Evolutionary conservation across 2,113 vertebrate genomes (phyloP).

Genomic region (Hippocampus barbouri): DNA sequence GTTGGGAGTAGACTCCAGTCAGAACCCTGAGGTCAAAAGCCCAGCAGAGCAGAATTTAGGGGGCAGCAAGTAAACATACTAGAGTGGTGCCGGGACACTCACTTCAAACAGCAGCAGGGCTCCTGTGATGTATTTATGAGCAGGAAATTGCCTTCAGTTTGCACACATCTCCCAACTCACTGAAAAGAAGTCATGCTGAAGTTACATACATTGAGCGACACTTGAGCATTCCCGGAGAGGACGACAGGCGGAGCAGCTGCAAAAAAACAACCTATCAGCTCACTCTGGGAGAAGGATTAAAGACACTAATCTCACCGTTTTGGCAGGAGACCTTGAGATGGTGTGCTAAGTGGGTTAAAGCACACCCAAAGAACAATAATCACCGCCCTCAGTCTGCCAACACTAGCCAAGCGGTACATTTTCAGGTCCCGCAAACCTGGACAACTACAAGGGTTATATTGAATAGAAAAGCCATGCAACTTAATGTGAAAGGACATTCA

Average conservation of each 20-base stretch:
- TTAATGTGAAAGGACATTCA: slow-evolving; percentile 15
- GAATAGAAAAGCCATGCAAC: slow-evolving; percentile 21
- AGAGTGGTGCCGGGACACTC: slow-evolving; percentile 25
- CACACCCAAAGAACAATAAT: slow-evolving; percentile 64
- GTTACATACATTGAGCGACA: neutral
- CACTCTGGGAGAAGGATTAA: slow-evolving; percentile 66
- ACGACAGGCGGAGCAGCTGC: slow-evolving; percentile 40
- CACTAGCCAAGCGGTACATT: slow-evolving; percentile 35
- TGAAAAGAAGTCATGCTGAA: slow-evolving; percentile 3
- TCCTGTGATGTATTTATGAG: slow-evolving; percentile 43
- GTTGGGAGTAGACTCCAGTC: slow-evolving; percentile 37
- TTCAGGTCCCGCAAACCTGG: slow-evolving; percentile 33
- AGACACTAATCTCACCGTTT: slow-evolving; percentile 66
- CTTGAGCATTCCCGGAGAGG: slow-evolving; percentile 27
- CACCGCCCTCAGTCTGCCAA: slow-evolving; percentile 47
- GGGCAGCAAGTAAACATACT: slow-evolving; percentile 43
- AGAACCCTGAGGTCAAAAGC: slow-evolving; percentile 46
- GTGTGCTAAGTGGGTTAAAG: slow-evolving; percentile 75
- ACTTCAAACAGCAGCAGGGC: slow-evolving; percentile 51
- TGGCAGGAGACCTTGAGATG: slow-evolving; percentile 65
- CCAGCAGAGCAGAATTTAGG: slow-evolving; percentile 38
- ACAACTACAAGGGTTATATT: slow-evolving; percentile 10
- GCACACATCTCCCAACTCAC: slow-evolving; percentile 6
- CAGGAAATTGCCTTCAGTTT: slow-evolving; percentile 34
- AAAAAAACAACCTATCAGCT: slow-evolving; percentile 53